Evolutionary conservation across 2,888 invertebrate species (phyloP), one percentile per base, ranked within the genome.

Genomic region (Diarsia mendica): DNA sequence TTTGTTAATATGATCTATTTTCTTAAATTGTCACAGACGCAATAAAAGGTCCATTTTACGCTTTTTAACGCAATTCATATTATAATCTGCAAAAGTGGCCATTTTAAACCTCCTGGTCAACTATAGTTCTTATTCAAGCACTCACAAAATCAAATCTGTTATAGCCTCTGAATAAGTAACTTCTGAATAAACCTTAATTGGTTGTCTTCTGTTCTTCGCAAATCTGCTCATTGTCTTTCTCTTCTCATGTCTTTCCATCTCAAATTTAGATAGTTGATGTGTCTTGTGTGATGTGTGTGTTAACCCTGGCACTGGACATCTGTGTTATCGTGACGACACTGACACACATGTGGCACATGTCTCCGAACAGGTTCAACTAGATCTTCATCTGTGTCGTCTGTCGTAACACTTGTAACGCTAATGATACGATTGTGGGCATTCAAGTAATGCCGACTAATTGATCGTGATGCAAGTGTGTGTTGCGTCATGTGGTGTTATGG

Each of bases 281-380:
- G 28, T 18, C 3, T 18, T 58, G 28, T 28, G 8, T 58, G 58
- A 9, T 33, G 60, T 60, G 60, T 49, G 64, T 71, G 75, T 58
- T 80, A 86, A 68, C 84, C 87, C 80, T 87, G 83, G 69, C 67
- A 65, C 65, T 64, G 72, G 69, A 48, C 63, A 83, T 69, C 65
- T 60, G 39, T 48, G 55, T 67, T 53, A 60, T 75, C 81, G 78
- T 88, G 87, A 85, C 86, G 89, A 85, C 90, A 90, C 87, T 90
- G 90, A 90, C 90, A 89, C 75, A 90, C 85, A 85, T 89, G 79
- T 80, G 68, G 55, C 51, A 76, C 77, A 28, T 76, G 72, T 80
- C 75, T 72, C 65, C 15, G 70, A 85, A 81, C 86, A 79, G 78
- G 87, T 85, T 75, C 77, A 82, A 82, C 87, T 79, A 85, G 86